Evolutionary conservation across 2,888 invertebrate genomes (phyloP).

Genomic region (Thyatira batis): DNA sequence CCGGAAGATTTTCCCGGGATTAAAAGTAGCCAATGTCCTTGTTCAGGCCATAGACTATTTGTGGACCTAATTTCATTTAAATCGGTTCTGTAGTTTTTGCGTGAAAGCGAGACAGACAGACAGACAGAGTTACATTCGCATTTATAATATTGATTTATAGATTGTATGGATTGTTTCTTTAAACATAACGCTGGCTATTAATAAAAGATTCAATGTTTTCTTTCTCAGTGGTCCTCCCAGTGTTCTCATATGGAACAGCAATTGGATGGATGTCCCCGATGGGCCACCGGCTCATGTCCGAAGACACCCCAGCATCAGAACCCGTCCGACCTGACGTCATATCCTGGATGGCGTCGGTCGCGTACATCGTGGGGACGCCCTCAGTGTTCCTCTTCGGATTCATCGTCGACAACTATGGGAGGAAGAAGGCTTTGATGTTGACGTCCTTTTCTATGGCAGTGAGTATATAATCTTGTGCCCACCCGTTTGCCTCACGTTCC

Average conservation of each 20-base stretch:
- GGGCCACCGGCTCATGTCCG: slow-evolving; percentile 74
- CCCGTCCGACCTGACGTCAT: slow-evolving; percentile 73
- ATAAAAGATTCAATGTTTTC: background rate
- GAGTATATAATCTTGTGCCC: too few relatives aligned
- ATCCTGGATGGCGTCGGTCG: slow-evolving; percentile 82
- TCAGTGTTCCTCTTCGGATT: slow-evolving; percentile 80
- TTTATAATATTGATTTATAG: too few relatives aligned
- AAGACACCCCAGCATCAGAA: slow-evolving; percentile 59
- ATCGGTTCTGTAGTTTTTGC: too few relatives aligned
- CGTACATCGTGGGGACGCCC: slow-evolving; percentile 79
- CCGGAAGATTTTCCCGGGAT: too few relatives aligned
- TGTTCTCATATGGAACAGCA: slow-evolving; percentile 79
- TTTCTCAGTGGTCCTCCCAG: slow-evolving; percentile 77
- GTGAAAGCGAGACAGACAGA: too few relatives aligned
- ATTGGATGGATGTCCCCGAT: slow-evolving; percentile 83
- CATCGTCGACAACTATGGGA: slow-evolving; percentile 76
- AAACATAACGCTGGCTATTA: too few relatives aligned
- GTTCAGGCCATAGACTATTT: too few relatives aligned
- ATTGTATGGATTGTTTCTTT: too few relatives aligned
- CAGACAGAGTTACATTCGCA: too few relatives aligned
- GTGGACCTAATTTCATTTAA: too few relatives aligned
- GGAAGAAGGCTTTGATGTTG: slow-evolving; percentile 75
- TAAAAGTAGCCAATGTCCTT: too few relatives aligned
- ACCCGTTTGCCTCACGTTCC: too few relatives aligned
- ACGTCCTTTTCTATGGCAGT: slow-evolving; percentile 72